Percentiles rank a stretch among this genome's conserved stretches.
Conservation (phyloP, 2,888 invertebrate genomes). For the Macropis europaea region DNA sequence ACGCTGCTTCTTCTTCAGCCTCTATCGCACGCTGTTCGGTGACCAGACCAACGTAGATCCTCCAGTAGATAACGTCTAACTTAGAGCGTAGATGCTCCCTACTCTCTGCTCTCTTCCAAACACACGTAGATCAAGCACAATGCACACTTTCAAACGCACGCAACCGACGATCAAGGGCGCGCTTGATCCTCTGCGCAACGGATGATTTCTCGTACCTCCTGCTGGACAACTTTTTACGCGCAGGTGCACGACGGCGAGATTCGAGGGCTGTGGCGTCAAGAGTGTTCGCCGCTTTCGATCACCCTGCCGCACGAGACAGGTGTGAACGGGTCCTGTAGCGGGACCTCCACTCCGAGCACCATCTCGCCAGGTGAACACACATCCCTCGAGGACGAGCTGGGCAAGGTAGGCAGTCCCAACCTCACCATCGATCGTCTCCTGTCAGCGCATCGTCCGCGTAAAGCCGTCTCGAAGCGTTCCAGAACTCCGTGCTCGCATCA, state of each 20-base stretch:
- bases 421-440: background rate
- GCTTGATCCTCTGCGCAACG: no score
- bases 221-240: conserved; percentile 52
- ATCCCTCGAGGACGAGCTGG: conserved; percentile 76
- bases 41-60: background rate
- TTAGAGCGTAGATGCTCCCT: background rate
- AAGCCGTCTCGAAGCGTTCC: background rate
- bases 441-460: no score
- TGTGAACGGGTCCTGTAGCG: conserved; percentile 76
- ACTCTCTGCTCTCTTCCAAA: background rate
- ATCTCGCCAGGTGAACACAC: conserved; percentile 80
- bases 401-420: conserved; percentile 70
- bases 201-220: conserved; percentile 42
- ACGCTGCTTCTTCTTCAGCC: conserved; percentile 17
- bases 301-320: conserved; percentile 72
- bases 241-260: conserved; percentile 73
- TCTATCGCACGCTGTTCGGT: conserved; percentile 20
- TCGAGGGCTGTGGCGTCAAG: conserved; percentile 74
- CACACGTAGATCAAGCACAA: conserved; percentile 8
- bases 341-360: conserved; percentile 80
- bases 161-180: background rate
- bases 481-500: conserved; percentile 7
- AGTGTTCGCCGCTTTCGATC: conserved; percentile 76
- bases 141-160: conserved; percentile 3
- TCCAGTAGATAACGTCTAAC: background rate